phyloP scores from a whole-genome alignment of 2,113 vertebrate genomes.

The Otus sunia region DNA sequence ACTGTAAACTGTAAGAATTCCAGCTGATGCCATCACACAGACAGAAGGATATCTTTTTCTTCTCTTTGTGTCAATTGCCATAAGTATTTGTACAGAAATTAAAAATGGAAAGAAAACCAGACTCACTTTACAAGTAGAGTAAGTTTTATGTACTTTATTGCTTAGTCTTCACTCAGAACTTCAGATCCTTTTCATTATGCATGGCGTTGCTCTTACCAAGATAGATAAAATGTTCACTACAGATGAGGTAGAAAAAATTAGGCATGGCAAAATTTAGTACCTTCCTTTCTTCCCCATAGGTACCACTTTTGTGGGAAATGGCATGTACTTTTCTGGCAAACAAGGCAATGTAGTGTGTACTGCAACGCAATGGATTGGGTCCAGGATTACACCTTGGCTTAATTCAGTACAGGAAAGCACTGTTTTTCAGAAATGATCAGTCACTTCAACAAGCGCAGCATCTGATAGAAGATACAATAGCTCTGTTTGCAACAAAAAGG shows the following conservation, averaged over 20 bases:
- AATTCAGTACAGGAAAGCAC: neutral
- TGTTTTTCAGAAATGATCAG: neutral
- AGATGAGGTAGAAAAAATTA: neutral
- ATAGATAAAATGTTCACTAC: neutral
- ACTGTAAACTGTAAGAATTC: neutral
- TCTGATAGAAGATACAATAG: neutral
- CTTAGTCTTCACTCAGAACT: neutral
- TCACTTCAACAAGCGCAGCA: neutral
- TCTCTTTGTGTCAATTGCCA: neutral
- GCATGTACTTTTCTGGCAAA: neutral
- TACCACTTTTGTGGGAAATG: neutral
- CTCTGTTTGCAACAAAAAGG: neutral
- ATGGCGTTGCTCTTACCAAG: neutral
- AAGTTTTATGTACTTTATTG: neutral
- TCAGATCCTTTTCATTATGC: neutral
- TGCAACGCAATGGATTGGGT: neutral
- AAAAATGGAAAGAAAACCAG: neutral
- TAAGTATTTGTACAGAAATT: neutral
- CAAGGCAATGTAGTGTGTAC: neutral
- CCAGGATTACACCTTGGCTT: neutral
- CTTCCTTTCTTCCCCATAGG: neutral
- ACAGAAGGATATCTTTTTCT: neutral
- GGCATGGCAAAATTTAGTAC: neutral
- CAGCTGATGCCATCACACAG: neutral
- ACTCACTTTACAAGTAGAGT: neutral